Evolutionary conservation across 2,888 invertebrate species (phyloP).

Genomic region (Scotopteryx bipunctaria): DNA sequence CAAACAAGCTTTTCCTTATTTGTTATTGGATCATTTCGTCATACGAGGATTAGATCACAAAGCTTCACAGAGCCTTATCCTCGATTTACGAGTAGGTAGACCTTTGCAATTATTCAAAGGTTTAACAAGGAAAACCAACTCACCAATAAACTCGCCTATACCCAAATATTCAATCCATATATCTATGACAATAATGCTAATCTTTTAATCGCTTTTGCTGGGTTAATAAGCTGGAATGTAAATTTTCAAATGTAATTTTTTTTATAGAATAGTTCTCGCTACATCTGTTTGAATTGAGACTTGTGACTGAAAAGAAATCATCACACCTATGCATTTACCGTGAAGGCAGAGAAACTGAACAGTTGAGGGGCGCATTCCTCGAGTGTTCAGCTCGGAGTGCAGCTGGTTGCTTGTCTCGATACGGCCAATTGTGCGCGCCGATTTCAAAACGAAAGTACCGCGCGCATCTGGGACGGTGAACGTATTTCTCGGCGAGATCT

Average conservation of each 20-base stretch:
- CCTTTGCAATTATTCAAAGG: background rate
- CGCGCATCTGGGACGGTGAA: conserved; percentile 83
- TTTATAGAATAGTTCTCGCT: too few species aligned
- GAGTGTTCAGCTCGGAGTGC: conserved; percentile 51
- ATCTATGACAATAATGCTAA: too few species aligned
- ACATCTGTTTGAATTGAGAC: too few species aligned
- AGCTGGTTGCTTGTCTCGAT: conserved; percentile 73
- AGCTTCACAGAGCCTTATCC: background rate
- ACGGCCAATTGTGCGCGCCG: conserved; percentile 81
- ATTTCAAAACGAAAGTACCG: conserved; percentile 83
- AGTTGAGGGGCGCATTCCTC: conserved; percentile 63
- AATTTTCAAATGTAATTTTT: too few species aligned
- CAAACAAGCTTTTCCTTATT: conserved; percentile 10
- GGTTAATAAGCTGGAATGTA: too few species aligned
- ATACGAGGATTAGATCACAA: background rate
- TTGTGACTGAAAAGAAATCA: background rate
- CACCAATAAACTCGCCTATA: background rate
- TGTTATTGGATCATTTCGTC: conserved; percentile 6
- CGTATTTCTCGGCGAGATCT: conserved; percentile 80
- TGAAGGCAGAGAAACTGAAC: conserved; percentile 38
- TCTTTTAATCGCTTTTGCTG: too few species aligned
- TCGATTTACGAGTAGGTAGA: background rate
- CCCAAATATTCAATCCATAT: background rate
- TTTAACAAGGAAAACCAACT: background rate
- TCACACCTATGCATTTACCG: background rate